Conservation (phyloP, 2,888 invertebrate species). For the Acleris cristana region DNA sequence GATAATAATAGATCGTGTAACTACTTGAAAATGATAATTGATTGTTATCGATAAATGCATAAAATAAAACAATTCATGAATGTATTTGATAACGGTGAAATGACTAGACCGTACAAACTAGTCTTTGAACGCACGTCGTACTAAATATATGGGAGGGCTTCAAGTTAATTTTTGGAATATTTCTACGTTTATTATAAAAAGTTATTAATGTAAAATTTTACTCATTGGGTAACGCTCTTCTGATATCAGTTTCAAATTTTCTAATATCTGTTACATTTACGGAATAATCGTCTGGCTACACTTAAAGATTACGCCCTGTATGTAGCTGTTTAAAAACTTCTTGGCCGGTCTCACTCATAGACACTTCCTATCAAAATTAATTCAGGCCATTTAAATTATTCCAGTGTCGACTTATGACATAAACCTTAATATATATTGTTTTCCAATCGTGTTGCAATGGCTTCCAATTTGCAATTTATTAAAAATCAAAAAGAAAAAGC, state of each 20-base stretch:
- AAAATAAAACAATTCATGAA: not conserved
- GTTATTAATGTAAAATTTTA: no score
- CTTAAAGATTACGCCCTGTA: not conserved
- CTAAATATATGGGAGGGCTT: no score
- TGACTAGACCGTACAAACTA: no score
- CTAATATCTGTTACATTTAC: no score
- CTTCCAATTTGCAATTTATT: conserved; percentile 55
- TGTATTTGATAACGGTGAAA: not conserved
- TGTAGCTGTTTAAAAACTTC: not conserved
- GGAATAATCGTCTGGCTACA: no score
- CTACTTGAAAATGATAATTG: not conserved
- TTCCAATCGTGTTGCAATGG: conserved; percentile 40
- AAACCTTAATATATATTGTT: conserved; percentile 60
- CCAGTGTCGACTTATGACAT: conserved; percentile 41
- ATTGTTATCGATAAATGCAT: not conserved
- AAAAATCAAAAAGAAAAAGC: conserved; percentile 1
- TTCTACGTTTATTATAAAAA: not conserved
- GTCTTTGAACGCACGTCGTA: no score
- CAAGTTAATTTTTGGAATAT: no score
- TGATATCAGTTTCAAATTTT: no score
- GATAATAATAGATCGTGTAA: conserved; percentile 1
- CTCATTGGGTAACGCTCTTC: no score
- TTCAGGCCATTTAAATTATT: conserved; percentile 65
- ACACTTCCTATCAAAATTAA: conserved; percentile 4
- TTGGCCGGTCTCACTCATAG: not conserved